Percentiles rank a stretch among this genome's conserved stretches.
These are phyloP conservation scores for Bombyx mandarina DNA, from an alignment of 1,140 invertebrate species.

Conservation along the genomic window DNA sequence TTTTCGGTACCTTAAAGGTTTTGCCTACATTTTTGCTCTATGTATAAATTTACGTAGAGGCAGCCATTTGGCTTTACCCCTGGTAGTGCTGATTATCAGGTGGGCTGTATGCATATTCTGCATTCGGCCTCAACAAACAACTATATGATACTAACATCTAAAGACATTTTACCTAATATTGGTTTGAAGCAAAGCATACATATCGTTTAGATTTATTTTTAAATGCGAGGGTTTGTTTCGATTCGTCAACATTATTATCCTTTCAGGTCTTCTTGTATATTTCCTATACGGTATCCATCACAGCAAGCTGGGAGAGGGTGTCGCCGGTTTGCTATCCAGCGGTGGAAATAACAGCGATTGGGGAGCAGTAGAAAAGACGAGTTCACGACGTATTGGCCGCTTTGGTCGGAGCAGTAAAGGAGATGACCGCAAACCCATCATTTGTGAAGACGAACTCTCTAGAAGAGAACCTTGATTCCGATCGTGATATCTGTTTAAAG, in stretches of 20 bases:
- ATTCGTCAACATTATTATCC: not conserved
- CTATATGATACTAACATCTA: too few relatives aligned
- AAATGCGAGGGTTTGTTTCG: too few relatives aligned
- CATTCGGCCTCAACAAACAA: too few relatives aligned
- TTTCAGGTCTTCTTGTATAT: conserved; percentile 86
- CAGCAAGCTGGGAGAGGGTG: conserved; percentile 83
- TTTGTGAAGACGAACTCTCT: conserved; percentile 54
- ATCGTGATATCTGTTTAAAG: conserved; percentile 5
- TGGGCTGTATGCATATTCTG: too few relatives aligned
- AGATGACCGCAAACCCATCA: conserved; percentile 60
- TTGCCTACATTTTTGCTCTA: too few relatives aligned
- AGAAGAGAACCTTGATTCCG: conserved; percentile 56
- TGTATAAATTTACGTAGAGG: too few relatives aligned
- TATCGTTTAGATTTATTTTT: too few relatives aligned
- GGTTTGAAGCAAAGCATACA: too few relatives aligned
- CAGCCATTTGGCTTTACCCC: too few relatives aligned
- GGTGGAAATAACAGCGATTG: conserved; percentile 39
- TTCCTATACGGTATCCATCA: conserved; percentile 92
- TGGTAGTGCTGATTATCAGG: too few relatives aligned
- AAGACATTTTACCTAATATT: too few relatives aligned
- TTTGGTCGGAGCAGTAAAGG: conserved; percentile 47
- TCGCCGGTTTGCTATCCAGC: conserved; percentile 44
- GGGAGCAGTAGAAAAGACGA: conserved; percentile 60
- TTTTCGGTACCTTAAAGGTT: too few relatives aligned
- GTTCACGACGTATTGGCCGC: conserved; percentile 40